Percentiles rank a stretch among this genome's conserved stretches.
Conservation (phyloP, 2,113 vertebrate genomes). For the Cavia porcellus region DNA sequence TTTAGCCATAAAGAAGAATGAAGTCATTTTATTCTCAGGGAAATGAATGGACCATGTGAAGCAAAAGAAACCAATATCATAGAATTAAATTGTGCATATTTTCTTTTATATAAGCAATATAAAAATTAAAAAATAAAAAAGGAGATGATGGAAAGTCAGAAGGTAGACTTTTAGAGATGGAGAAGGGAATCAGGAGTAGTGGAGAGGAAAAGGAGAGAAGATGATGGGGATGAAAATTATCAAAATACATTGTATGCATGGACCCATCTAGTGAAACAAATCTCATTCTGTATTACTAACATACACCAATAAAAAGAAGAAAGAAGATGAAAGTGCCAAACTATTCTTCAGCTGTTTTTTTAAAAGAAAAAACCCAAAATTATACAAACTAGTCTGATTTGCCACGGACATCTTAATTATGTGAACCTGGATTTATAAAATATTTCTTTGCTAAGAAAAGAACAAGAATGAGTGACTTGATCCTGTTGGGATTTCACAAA, state of each 20-base stretch:
- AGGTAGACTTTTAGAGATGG: neutral
- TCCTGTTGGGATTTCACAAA: neutral
- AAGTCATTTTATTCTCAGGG: neutral
- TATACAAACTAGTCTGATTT: neutral
- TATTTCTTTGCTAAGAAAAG: neutral
- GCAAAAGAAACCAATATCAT: neutral
- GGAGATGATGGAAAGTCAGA: neutral
- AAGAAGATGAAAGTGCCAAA: neutral
- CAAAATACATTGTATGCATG: neutral
- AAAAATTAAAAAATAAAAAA: neutral
- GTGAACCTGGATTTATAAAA: neutral
- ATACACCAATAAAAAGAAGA: neutral
- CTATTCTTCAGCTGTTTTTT: neutral
- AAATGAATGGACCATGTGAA: neutral
- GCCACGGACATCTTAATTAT: neutral
- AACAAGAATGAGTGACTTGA: neutral
- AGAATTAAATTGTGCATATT: neutral
- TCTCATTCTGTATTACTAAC: neutral
- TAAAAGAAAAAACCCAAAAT: neutral
- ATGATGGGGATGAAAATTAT: neutral
- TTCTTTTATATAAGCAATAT: neutral
- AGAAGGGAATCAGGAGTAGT: neutral
- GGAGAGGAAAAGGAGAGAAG: neutral
- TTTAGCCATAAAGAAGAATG: neutral
- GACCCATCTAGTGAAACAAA: neutral